Base-by-base conservation (phyloP, 2,888 invertebrate species). In the Ophion ellenae region DNA sequence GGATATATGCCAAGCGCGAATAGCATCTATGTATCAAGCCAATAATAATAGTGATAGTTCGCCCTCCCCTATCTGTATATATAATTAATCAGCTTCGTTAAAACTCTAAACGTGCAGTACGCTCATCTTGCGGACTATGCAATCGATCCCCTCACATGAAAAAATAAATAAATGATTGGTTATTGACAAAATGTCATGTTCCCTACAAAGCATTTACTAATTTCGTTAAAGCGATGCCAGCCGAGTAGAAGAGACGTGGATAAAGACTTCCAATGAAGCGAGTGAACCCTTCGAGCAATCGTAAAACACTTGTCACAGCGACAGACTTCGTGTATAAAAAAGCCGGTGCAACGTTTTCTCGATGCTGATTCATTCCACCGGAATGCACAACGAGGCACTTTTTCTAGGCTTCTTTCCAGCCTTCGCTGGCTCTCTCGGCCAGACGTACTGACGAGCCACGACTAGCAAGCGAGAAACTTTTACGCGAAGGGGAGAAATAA, bases 381-480 rank as follows among this genome's bases (percentile, higher is more conserved):
- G 91, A 91, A 92, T 92, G 91, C 83, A 84, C 89, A 90, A 90
- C 92, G 92, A 91, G 90, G 92, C 91, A 92, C 91, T 90, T 83
- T 89, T 87, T 67, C 76, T 59, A 84, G 36, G 71, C 64, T 71
- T 59, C 71, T 69, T 36, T 28, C 32, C 17, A 3, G 28, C 47
- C 24, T 45, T 14, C 40, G 36, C 32, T 32, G 3, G 32, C 32
- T 32, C 32, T 32, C 32, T 32, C 32, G 32, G 4, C 32, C 2
- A 32, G 32, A 32, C 32, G 32, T 32, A 32, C 32, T 32, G 32
- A 32, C 32, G 32, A 32, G 32, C 32, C 32, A 32, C 1, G 24
- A 24, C 24, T 24, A 24, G 24, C 24, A 24, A 32, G 32, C 32
- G 32, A 32, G 0, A 32, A 32, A 32, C 32, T 32, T 32, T 4